phyloP scores from a whole-genome alignment of 2,888 invertebrate genomes.

The Eupeodes latifasciatus region DNA sequence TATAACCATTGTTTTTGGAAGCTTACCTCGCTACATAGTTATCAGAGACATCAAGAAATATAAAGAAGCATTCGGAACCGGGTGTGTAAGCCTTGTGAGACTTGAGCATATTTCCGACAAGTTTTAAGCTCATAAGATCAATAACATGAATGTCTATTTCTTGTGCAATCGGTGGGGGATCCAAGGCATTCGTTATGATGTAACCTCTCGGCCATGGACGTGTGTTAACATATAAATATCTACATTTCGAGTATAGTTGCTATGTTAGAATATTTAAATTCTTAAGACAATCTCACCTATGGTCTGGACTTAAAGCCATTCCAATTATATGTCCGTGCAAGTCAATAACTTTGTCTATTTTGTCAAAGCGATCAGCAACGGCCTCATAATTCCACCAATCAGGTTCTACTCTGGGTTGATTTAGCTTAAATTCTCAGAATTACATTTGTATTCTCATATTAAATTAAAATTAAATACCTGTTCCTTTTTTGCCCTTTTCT shows the following conservation, averaged over 20 bases:
- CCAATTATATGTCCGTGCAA: constrained; percentile 94
- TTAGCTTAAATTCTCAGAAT: constrained; percentile 76
- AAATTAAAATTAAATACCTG: constrained; percentile 62
- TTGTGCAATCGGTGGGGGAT: constrained; percentile 93
- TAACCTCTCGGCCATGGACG: constrained; percentile 93
- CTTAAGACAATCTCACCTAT: constrained; percentile 84
- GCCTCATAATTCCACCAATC: constrained; percentile 89
- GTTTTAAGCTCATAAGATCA: constrained; percentile 90
- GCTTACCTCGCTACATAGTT: constrained; percentile 92
- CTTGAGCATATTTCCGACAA: constrained; percentile 91
- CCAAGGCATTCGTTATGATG: constrained; percentile 89
- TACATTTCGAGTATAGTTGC: constrained; percentile 79
- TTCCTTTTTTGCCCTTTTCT: constrained; percentile 85
- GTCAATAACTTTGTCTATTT: constrained; percentile 92
- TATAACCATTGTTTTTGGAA: background rate
- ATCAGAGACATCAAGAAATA: constrained; percentile 92
- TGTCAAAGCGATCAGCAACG: constrained; percentile 89
- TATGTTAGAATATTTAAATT: too few species aligned
- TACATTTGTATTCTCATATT: constrained; percentile 1
- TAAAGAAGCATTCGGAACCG: constrained; percentile 93
- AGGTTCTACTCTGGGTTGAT: constrained; percentile 85
- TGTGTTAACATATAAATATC: constrained; percentile 92
- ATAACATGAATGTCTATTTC: constrained; percentile 95
- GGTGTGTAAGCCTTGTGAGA: constrained; percentile 93
- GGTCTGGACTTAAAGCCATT: constrained; percentile 93